Base-by-base conservation (phyloP, 2,113 vertebrate genomes). In the Vimba vimba region DNA sequence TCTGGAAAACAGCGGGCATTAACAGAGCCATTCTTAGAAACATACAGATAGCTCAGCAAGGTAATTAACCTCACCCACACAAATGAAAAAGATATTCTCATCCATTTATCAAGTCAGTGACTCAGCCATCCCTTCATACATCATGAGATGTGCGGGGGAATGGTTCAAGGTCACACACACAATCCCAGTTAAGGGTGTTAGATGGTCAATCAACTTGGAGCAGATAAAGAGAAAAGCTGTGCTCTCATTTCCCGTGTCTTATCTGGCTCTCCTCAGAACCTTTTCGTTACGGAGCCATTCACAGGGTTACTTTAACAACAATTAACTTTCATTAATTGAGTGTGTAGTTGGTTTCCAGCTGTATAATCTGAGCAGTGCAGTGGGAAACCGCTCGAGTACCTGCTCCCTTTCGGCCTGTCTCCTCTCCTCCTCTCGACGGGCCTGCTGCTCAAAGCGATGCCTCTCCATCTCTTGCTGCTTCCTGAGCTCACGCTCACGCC, bases 401-500 rank as follows among this genome's bases (percentile, higher is more conserved):
- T 99, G 98, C 87, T 99, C 97, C 3, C 97, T 97, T 90, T 99
- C 97, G 0, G 97, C 97, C 0, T 96, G 95, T 59, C 96, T 94
- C 92, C 97, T 92, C 92, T 98, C 97, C 90, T 99, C 97, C 92
- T 99, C 97, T 82, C 96, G 90, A 8, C 97, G 95, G 87, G 96
- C 93, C 93, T 97, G 96, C 90, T 99, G 98, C 88, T 98, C 97
- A 0, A 96, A 98, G 79, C 96, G 95, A 59, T 97, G 92, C 66
- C 96, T 95, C 92, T 98, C 97, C 77, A 96, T 88, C 90, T 98
- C 98, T 88, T 97, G 97, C 92, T 98, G 97, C 87, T 98, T 98
- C 90, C 97, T 93, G 86, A 97, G 86, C 93, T 98, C 97, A 8
- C 97, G 97, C 90, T 98, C 97, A 2, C 96, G 93, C 25, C 96